Evolutionary conservation across 2,888 invertebrate genomes (phyloP), one percentile per base, ranked within the genome.

Genomic region (Dryobota labecula): DNA sequence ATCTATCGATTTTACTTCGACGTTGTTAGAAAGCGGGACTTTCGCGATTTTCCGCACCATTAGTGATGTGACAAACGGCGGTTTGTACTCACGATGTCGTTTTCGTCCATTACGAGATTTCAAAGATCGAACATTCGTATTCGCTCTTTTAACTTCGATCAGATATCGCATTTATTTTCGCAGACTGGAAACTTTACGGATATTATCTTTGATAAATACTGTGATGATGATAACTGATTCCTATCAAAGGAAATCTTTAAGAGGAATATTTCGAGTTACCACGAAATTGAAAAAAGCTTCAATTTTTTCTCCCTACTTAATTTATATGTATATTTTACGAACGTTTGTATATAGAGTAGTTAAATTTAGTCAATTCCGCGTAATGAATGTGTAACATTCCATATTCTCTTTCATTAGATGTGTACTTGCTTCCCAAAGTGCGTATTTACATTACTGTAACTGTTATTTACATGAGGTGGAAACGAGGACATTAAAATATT

Each of bases 21-120:
- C 90, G 88, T 88, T 90, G 91, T 91, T 90, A 90, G 91, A 90
- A 90, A 91, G 90, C 91, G 92, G 91, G 91, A 92, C 89, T 92
- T 90, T 91, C 86, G 88, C 92, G 94, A 94, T 95, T 95, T 94
- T 93, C 93, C 91, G 87, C 90, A 84, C 94, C 94, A 94, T 95
- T 94, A 94, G 92, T 92, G 90, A 90, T 91, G 92, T 94, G 94
- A 94, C 93, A 93, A 94, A 94, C 93, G 92, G 92, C 88, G 92
- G 91, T 92, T 93, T 92, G 91, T 93, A 93, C 91, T 91, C 92
- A 87, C 90, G 90, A 92, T 93, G 94, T 93, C 94, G 92, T 94
- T 94, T 93, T 89, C 91, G 90, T 92, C 92, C 92, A 94, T 94
- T 94, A 94, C 90, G 91, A 90, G 92, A 93, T 93, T 92, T 90